A percentile compares a stretch with the other conserved stretches of the same genome.
Conservation (phyloP, 1,140 invertebrate species). For the Macrotrachela quadricornifera region DNA sequence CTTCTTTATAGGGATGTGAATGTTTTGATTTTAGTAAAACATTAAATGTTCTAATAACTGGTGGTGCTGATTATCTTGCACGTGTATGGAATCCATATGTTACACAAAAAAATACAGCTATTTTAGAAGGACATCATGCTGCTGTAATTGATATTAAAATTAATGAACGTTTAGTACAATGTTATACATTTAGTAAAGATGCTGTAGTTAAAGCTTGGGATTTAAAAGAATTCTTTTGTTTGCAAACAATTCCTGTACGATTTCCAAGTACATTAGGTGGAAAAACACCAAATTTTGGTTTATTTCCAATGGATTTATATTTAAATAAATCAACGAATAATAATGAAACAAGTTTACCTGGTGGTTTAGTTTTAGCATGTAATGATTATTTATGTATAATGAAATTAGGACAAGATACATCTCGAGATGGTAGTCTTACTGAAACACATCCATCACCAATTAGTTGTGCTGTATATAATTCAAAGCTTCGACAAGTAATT, state of each 20-base stretch:
- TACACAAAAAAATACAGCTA: slow-evolving; percentile 37
- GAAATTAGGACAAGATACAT: slow-evolving; percentile 17
- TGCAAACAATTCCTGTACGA: slow-evolving; percentile 26
- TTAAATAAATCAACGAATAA: slow-evolving; percentile 15
- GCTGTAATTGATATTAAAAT: slow-evolving; percentile 43
- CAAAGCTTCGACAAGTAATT: slow-evolving; percentile 24
- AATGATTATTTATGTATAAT: slow-evolving; percentile 27
- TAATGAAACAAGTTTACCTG: neutral
- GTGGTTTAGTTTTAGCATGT: slow-evolving; percentile 19
- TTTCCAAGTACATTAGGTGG: slow-evolving; percentile 26
- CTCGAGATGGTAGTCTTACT: slow-evolving; percentile 11
- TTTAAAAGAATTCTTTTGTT: slow-evolving; percentile 22
- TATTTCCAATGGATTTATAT: slow-evolving; percentile 23
- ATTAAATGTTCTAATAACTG: slow-evolving; percentile 32
- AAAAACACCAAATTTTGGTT: slow-evolving; percentile 26
- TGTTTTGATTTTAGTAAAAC: slow-evolving; percentile 26
- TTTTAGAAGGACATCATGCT: slow-evolving; percentile 45
- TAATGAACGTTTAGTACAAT: slow-evolving; percentile 24
- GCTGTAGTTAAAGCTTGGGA: slow-evolving; percentile 31
- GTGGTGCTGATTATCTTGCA: slow-evolving; percentile 46
- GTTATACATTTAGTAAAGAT: slow-evolving; percentile 27
- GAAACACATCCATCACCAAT: slow-evolving; percentile 23
- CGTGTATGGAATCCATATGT: slow-evolving; percentile 54
- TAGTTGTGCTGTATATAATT: slow-evolving; percentile 26
- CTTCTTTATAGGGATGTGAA: slow-evolving; percentile 18